These are phyloP conservation scores for Gobius niger DNA, from an alignment of 2,113 vertebrate genomes.

Conservation along the genomic window DNA sequence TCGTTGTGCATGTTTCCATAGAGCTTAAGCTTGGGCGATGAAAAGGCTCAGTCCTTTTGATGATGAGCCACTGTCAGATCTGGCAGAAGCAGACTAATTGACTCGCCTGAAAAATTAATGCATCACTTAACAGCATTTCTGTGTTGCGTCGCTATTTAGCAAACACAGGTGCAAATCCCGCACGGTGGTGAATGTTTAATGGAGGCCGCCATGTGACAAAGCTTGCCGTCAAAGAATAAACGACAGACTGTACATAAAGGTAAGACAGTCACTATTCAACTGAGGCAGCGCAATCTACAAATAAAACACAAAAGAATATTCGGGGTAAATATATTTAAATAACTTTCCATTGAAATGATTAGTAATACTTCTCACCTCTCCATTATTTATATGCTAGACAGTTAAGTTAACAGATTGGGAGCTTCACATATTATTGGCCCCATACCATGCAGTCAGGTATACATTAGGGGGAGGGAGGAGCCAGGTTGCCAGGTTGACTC, in stretches of 20 bases:
- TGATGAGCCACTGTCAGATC: conserved; percentile 59
- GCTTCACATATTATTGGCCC: not conserved
- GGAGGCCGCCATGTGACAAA: conserved; percentile 60
- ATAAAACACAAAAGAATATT: too few species aligned
- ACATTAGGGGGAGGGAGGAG: conserved; percentile 36
- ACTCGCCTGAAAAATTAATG: conserved; percentile 74
- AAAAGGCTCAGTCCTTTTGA: conserved; percentile 45
- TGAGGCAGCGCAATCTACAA: not conserved
- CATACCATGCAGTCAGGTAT: conserved; percentile 42
- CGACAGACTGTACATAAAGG: not conserved
- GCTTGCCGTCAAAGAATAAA: not conserved
- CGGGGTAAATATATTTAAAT: too few species aligned
- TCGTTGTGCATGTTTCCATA: conserved; percentile 10
- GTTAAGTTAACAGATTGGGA: too few species aligned
- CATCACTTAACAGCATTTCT: conserved; percentile 71
- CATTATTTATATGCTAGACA: too few species aligned
- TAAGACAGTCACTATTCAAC: not conserved
- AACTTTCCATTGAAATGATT: too few species aligned
- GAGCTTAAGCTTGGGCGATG: conserved; percentile 14
- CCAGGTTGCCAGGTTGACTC: conserved; percentile 59
- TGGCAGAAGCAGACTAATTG: conserved; percentile 71
- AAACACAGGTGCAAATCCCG: conserved; percentile 70
- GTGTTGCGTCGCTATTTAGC: conserved; percentile 61
- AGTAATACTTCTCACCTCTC: too few species aligned
- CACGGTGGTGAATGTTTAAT: conserved; percentile 67